Percentiles rank a stretch among this genome's conserved stretches.
Conservation (phyloP, 2,888 invertebrate genomes). For the Temnothorax ravouxi region DNA sequence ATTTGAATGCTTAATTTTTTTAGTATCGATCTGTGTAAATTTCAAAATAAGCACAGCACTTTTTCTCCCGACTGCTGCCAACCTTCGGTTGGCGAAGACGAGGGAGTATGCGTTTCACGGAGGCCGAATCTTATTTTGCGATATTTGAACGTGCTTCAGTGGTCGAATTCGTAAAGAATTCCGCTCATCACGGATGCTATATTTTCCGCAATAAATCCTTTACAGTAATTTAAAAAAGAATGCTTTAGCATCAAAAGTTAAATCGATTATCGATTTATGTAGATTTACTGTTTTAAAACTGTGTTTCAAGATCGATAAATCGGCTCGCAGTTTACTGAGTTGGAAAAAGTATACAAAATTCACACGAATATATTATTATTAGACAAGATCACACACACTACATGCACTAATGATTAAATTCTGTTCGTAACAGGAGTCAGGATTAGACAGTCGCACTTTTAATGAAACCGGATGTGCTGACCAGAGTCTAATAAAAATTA, state of each 20-base stretch:
- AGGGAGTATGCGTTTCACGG: no score
- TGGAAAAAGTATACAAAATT: background rate
- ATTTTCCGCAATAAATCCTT: background rate
- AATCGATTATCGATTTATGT: background rate
- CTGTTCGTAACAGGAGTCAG: background rate
- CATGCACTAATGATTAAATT: background rate
- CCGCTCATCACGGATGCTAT: background rate
- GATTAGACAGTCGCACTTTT: no score
- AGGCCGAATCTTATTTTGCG: no score
- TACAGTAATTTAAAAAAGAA: background rate
- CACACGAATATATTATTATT: background rate
- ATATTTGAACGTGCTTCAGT: no score
- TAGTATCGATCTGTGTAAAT: background rate
- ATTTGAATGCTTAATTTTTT: background rate
- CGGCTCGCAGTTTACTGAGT: no score
- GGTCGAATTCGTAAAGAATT: no score
- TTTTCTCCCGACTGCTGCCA: no score
- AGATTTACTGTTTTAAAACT: background rate
- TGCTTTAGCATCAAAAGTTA: background rate
- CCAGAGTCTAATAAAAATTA: background rate
- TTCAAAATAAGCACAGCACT: background rate
- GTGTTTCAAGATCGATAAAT: no score
- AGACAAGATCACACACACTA: no score
- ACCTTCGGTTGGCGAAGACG: no score
- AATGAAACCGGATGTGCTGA: background rate